phyloP scores from a whole-genome alignment of 1,140 invertebrate genomes.

The Lineus longissimus region DNA sequence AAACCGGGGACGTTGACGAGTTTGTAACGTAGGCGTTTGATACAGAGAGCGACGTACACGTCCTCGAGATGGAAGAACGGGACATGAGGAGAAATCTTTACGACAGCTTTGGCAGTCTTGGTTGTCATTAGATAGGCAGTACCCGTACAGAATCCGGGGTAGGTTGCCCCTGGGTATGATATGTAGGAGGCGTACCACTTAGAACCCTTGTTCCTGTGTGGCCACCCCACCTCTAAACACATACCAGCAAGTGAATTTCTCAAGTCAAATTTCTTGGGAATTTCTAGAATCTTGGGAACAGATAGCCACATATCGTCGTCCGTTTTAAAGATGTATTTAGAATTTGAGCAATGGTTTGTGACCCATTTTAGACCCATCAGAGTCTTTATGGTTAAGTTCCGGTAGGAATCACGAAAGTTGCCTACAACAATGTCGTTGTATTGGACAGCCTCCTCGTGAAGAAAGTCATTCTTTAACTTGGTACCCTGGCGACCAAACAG shows the following conservation, averaged over 20 bases:
- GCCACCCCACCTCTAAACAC: constrained; percentile 13
- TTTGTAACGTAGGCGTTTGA: constrained; percentile 18
- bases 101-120: constrained; percentile 41
- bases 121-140: constrained; percentile 50
- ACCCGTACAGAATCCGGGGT: constrained; percentile 53
- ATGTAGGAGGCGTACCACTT: constrained; percentile 50
- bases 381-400: constrained; percentile 82
- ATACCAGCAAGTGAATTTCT: constrained; percentile 15
- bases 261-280: neutral
- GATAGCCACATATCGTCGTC: constrained; percentile 59
- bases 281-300: constrained; percentile 16
- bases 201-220: constrained; percentile 36
- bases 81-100: constrained; percentile 32
- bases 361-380: constrained; percentile 77
- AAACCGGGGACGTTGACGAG: neutral
- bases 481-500: constrained; percentile 61
- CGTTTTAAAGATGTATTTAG: constrained; percentile 54
- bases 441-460: constrained; percentile 61
- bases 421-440: constrained; percentile 73
- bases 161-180: constrained; percentile 42
- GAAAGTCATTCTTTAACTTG: constrained; percentile 42
- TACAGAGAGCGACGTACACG: constrained; percentile 47
- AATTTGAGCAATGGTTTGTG: constrained; percentile 61
- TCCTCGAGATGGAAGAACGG: constrained; percentile 53
- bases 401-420: constrained; percentile 71